Conservation (phyloP, 2,888 invertebrate species). For the Carterocephalus palaemon region DNA sequence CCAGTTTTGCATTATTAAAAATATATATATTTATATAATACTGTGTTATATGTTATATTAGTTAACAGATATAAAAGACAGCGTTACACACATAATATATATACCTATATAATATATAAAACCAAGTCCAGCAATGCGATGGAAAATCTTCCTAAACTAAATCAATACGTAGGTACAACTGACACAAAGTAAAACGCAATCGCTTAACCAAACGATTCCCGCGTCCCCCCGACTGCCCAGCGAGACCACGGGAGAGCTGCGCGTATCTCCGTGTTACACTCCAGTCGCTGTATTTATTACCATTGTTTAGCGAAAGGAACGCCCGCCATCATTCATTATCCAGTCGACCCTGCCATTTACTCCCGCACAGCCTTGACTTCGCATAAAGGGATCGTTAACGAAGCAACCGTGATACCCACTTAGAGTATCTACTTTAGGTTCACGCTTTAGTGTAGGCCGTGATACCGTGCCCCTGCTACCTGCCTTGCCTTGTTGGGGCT, state of each 20-base stretch:
- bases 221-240: neutral
- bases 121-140: no score
- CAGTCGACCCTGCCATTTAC: slow-evolving; percentile 45
- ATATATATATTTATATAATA: no score
- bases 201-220: slow-evolving; percentile 2
- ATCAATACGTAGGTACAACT: no score
- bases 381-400: slow-evolving; percentile 17
- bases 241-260: slow-evolving; percentile 3
- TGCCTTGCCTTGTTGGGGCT: no score
- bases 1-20: no score
- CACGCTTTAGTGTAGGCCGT: no score
- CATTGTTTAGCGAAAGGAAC: slow-evolving; percentile 74
- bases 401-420: slow-evolving; percentile 4
- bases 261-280: slow-evolving; percentile 47
- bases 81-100: no score
- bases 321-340: slow-evolving; percentile 72
- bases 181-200: neutral
- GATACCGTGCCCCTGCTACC: no score
- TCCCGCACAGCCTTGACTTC: slow-evolving; percentile 22
- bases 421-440: slow-evolving; percentile 4
- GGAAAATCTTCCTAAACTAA: no score
- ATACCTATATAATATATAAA: no score
- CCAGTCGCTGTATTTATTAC: slow-evolving; percentile 76
- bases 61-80: no score
- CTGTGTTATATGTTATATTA: no score